Conservation (phyloP, 2,888 invertebrate species). For the Dendrolimus houi region DNA sequence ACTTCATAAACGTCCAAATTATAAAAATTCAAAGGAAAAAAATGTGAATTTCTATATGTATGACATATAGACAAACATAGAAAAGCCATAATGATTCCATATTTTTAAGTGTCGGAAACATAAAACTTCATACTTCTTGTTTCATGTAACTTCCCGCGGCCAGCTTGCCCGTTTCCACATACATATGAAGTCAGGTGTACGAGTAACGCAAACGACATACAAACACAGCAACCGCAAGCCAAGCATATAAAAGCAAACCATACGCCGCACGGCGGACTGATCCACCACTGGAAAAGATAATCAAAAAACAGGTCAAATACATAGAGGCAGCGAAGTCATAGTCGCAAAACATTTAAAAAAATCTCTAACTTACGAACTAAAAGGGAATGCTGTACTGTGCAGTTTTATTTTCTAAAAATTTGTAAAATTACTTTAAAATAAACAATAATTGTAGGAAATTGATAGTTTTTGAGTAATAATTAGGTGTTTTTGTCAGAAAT, state of each 20-base stretch:
- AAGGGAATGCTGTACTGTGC: no score
- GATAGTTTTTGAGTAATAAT: no score
- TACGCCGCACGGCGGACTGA: slow-evolving; percentile 26
- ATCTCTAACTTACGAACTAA: no score
- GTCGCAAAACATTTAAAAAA: no score
- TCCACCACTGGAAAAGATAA: slow-evolving; percentile 24
- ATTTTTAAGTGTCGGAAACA: neutral
- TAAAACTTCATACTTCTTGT: neutral
- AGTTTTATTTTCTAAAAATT: no score
- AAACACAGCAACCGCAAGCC: slow-evolving; percentile 17
- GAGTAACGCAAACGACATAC: slow-evolving; percentile 12
- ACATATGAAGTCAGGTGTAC: slow-evolving; percentile 13
- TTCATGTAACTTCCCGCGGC: neutral
- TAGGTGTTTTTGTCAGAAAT: no score
- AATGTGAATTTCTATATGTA: neutral
- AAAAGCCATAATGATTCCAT: neutral
- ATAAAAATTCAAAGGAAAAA: no score
- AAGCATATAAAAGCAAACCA: slow-evolving; percentile 17
- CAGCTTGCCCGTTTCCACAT: neutral
- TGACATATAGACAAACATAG: neutral
- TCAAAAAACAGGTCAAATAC: neutral
- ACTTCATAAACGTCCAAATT: no score
- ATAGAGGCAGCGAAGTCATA: neutral
- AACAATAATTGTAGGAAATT: neutral
- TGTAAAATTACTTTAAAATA: no score